A percentile compares a stretch with the other conserved stretches of the same genome.
Conservation (phyloP, 37 sponge, comb jelly and placozoan species). For the Diacarnus erythraeanus region DNA sequence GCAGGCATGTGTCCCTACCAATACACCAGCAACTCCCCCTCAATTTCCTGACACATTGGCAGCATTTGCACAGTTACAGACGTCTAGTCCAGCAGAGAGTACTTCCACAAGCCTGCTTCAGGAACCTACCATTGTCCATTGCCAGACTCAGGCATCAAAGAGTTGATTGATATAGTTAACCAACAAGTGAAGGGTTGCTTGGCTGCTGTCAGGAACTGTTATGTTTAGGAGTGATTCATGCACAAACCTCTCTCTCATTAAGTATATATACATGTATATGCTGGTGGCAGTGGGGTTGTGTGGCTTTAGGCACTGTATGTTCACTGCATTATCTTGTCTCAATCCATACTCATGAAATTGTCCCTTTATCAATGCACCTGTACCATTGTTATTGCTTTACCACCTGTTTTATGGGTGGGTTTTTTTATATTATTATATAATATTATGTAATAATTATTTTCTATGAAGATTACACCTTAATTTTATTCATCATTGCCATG, state of each 20-base stretch:
- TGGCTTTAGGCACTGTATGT: not conserved
- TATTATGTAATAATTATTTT: no score
- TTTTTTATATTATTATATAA: no score
- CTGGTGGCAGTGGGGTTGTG: not conserved
- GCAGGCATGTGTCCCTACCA: constrained; percentile 70
- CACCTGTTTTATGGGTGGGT: not conserved
- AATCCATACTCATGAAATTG: not conserved
- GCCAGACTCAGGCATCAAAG: constrained; percentile 34
- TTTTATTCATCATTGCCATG: constrained; percentile 5
- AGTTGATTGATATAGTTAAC: constrained; percentile 11
- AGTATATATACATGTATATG: not conserved
- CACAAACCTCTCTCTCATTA: not conserved
- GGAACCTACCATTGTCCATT: constrained; percentile 28
- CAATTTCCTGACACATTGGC: constrained; percentile 68
- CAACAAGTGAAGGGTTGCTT: not conserved
- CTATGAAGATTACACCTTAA: no score
- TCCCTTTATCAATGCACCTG: not conserved
- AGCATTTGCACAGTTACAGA: constrained; percentile 58
- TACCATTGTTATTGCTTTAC: not conserved
- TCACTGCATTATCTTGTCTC: not conserved
- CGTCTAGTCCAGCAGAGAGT: constrained; percentile 49
- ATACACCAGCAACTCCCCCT: constrained; percentile 89
- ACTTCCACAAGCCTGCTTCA: not conserved
- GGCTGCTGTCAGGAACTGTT: constrained; percentile 1
- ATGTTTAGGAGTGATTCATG: constrained; percentile 2